Conservation (phyloP, 2,797 vertebrate genomes). For the Podarcis siculus region DNA sequence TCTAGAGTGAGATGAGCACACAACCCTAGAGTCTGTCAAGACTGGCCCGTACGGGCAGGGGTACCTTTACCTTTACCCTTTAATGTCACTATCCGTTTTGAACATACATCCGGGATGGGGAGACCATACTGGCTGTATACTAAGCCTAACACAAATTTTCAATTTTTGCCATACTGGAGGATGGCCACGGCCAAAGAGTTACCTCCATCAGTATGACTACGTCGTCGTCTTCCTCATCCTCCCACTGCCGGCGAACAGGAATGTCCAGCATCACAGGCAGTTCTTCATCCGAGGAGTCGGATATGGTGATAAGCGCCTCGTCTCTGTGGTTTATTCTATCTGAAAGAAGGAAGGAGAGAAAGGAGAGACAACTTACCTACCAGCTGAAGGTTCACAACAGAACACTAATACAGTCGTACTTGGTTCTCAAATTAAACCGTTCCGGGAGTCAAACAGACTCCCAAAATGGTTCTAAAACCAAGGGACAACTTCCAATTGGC, state of each 20-base stretch:
- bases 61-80: too few relatives aligned
- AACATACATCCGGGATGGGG: too few relatives aligned
- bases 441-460: too few relatives aligned
- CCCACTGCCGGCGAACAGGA: conserved; percentile 57
- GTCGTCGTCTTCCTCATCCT: conserved; percentile 84
- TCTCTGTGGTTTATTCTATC: conserved; percentile 75
- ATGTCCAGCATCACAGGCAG: conserved; percentile 66
- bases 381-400: background rate
- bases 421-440: too few relatives aligned
- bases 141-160: background rate
- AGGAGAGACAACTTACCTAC: conserved; percentile 1
- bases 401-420: background rate
- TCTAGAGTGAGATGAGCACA: too few relatives aligned
- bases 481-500: rapidly evolving
- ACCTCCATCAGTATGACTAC: conserved; percentile 90
- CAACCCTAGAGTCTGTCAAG: too few relatives aligned
- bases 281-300: conserved; percentile 90
- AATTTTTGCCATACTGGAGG: too few relatives aligned
- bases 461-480: too few relatives aligned
- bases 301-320: conserved; percentile 82
- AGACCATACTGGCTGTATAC: background rate
- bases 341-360: conserved; percentile 49
- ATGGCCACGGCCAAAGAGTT: background rate
- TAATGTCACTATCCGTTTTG: too few relatives aligned
- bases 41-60: too few relatives aligned